These are phyloP conservation scores for Brachionichthys hirsutus DNA, from an alignment of 2,113 vertebrate genomes.

Conservation along the genomic window DNA sequence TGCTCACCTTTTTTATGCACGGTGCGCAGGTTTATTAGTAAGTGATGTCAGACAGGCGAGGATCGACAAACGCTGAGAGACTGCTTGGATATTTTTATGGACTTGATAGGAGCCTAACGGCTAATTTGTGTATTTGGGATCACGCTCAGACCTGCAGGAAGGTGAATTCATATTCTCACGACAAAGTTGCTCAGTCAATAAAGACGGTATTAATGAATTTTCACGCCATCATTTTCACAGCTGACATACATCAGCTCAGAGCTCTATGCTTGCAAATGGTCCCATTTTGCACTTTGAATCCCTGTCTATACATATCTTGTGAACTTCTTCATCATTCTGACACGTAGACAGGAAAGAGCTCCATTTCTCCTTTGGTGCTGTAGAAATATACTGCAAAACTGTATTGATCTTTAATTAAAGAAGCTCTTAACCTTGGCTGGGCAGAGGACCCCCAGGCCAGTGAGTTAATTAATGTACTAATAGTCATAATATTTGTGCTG, in stretches of 20 bases:
- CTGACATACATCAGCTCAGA: constrained; percentile 30
- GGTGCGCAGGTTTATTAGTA: constrained; percentile 31
- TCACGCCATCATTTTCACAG: constrained; percentile 12
- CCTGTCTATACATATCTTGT: constrained; percentile 37
- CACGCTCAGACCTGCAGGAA: constrained; percentile 7
- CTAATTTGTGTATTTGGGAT: constrained; percentile 15
- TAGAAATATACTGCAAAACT: constrained; percentile 77
- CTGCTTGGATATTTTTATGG: too few relatives aligned
- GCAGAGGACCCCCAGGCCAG: constrained; percentile 75
- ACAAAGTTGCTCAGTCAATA: constrained; percentile 16
- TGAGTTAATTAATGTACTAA: constrained; percentile 84
- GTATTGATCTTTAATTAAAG: constrained; percentile 86
- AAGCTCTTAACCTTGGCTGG: constrained; percentile 82
- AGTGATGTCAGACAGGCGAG: constrained; percentile 12
- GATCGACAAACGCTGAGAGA: constrained; percentile 7
- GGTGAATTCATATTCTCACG: constrained; percentile 16
- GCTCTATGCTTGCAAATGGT: constrained; percentile 33
- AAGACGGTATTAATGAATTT: constrained; percentile 20
- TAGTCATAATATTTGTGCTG: constrained; percentile 86
- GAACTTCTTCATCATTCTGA: constrained; percentile 58
- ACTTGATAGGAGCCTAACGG: neutral
- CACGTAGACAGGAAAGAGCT: constrained; percentile 65
- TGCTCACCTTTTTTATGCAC: constrained; percentile 20
- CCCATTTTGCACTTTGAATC: constrained; percentile 52
- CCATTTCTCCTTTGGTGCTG: constrained; percentile 65